Percentiles rank a stretch among this genome's conserved stretches.
Evolutionary conservation across 64 coral and sea anemone species (phyloP).

Genomic region (Porites australiensis): DNA sequence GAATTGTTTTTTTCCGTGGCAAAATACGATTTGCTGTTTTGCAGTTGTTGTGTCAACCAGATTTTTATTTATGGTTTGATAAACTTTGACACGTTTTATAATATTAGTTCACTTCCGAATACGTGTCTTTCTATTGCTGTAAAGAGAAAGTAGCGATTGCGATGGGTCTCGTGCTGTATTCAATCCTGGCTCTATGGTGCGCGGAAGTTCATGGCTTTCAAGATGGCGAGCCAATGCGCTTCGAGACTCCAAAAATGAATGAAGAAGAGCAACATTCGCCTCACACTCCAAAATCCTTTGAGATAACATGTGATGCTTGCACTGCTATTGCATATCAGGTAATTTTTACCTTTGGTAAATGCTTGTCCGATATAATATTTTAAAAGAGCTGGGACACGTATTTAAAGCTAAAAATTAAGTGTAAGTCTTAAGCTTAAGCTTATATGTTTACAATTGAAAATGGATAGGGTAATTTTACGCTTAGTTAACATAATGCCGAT

Average conservation of each 20-base stretch:
- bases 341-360: background rate
- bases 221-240: conserved; percentile 86
- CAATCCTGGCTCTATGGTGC: background rate
- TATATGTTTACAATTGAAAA: no score
- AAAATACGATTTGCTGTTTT: conserved; percentile 43
- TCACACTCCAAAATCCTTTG: conserved; percentile 93
- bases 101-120: conserved; percentile 19
- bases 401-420: no score
- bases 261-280: conserved; percentile 97
- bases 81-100: conserved; percentile 32
- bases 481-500: no score
- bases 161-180: background rate
- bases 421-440: no score
- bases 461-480: no score
- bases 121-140: background rate
- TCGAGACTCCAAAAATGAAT: conserved; percentile 96
- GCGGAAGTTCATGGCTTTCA: background rate
- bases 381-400: no score
- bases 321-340: conserved; percentile 95
- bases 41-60: background rate
- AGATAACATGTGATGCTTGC: conserved; percentile 95
- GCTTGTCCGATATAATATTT: background rate
- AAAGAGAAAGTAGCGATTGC: background rate
- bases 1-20: conserved; percentile 30
- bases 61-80: conserved; percentile 50